Base-by-base conservation (phyloP, 2,888 invertebrate species). In the Ectemnius lituratus region DNA sequence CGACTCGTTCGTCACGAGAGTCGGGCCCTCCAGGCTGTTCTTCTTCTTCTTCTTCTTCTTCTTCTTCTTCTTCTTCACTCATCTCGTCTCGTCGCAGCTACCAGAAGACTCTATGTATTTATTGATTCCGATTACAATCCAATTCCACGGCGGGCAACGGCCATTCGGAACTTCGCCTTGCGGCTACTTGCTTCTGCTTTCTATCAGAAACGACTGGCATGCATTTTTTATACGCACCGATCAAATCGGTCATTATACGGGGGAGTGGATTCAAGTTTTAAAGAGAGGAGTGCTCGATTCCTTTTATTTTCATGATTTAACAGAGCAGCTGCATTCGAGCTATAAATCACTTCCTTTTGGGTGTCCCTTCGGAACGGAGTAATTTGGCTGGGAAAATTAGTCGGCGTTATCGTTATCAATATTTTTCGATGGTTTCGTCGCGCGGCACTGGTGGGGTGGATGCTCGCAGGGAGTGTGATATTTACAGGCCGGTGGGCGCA, bases 61-160 rank as follows among this genome's bases (percentile, higher is more conserved):
- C 76, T 79, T 76, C 80, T 78, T 78, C 72, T 37, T 37, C 23
- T 23, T 2, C 23, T 23, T 23, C 23, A 3, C 2, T 23, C 23
- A 0, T 37, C 37, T 37, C 8, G 37, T 37, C 37, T 37, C 8
- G 6, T 78, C 82, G 76, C 76, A 72, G 78, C 79, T 37, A 37
- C 37, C 79, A 76, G 65, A 76, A 76, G 70, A 82, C 76, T 85
- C 77, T 84, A 84, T 85, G 85, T 85, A 88, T 88, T 88, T 89
- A 90, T 89, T 88, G 88, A 89, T 89, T 88, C 81, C 87, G 86
- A 88, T 88, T 87, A 84, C 79, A 70, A 71, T 76, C 76, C 79
- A 79, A 77, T 81, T 82, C 65, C 73, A 73, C 45, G 65, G 45
- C 46, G 61, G 23, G 69, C 16, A 13, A 64, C 58, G 69, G 59